Conservation (phyloP, 1,140 invertebrate species). For the Temnothorax nylanderi region DNA sequence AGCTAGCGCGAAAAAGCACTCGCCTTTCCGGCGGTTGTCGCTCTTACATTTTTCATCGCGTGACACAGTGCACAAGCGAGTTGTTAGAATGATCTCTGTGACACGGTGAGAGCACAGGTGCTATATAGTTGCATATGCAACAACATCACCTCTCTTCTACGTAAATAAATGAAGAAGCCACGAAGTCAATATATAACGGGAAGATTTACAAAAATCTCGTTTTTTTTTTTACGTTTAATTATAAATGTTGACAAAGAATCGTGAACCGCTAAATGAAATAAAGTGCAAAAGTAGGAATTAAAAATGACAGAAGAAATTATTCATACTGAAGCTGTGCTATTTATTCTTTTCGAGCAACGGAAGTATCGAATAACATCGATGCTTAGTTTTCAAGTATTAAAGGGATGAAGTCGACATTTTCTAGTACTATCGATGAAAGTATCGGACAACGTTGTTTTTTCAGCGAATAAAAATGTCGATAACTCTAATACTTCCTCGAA, state of each 20-base stretch:
- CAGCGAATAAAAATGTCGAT: slow-evolving; percentile 18
- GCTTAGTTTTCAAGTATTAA: slow-evolving; percentile 4
- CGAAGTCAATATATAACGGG: not conserved
- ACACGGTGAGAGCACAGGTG: not conserved
- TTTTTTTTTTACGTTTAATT: not conserved
- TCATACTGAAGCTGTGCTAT: not conserved
- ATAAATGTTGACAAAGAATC: slow-evolving; percentile 1
- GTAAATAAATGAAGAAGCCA: slow-evolving; percentile 25
- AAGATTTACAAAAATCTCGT: not conserved
- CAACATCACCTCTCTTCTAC: not conserved
- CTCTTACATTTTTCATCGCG: slow-evolving; percentile 47
- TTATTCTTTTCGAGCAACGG: not conserved
- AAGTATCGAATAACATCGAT: slow-evolving; percentile 8
- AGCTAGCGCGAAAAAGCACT: slow-evolving; percentile 30
- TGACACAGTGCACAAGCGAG: not conserved
- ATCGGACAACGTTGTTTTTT: slow-evolving; percentile 22
- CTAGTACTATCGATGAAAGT: not conserved
- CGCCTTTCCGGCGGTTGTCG: slow-evolving; percentile 18
- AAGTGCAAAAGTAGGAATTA: slow-evolving; percentile 15
- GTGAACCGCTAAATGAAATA: not conserved
- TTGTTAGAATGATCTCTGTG: slow-evolving; percentile 36
- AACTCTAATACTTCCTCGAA: slow-evolving; percentile 19
- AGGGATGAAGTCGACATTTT: slow-evolving; percentile 1
- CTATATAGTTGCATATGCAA: not conserved
- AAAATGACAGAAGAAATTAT: not conserved